Conservation (phyloP, 2,113 vertebrate species). For the Stercorarius parasiticus region DNA sequence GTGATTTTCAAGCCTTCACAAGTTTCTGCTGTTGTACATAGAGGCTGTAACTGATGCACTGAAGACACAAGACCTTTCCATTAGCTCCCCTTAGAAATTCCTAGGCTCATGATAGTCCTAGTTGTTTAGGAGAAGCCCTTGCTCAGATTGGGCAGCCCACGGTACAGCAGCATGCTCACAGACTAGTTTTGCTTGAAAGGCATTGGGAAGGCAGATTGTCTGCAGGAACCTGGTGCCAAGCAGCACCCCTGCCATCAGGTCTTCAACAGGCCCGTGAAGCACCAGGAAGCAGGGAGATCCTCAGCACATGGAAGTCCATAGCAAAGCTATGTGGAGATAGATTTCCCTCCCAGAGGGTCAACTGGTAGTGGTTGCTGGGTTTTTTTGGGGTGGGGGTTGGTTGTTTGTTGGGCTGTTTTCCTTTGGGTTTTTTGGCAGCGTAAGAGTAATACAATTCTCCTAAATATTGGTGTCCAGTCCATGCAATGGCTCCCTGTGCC, state of each 20-base stretch:
- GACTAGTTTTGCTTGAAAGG: background rate
- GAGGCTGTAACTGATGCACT: background rate
- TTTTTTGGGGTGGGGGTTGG: background rate
- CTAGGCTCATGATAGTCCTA: background rate
- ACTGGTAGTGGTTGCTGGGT: background rate
- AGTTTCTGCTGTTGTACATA: background rate
- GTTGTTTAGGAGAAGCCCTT: background rate
- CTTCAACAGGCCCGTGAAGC: background rate
- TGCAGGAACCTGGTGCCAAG: background rate
- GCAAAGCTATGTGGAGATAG: background rate
- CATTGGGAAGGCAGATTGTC: background rate
- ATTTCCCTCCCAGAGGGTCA: background rate
- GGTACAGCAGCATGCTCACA: background rate
- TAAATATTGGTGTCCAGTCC: background rate
- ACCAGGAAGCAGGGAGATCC: background rate
- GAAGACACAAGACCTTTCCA: background rate
- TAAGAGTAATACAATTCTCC: background rate
- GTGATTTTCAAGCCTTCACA: background rate
- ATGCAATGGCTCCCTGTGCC: fast-evolving
- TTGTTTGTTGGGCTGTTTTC: background rate
- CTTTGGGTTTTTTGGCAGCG: background rate
- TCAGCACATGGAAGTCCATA: background rate
- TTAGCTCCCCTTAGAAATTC: background rate
- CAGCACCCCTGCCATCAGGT: background rate
- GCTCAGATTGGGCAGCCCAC: background rate